Conservation (phyloP, 2,113 vertebrate genomes). For the Paramormyrops kingsleyae region DNA sequence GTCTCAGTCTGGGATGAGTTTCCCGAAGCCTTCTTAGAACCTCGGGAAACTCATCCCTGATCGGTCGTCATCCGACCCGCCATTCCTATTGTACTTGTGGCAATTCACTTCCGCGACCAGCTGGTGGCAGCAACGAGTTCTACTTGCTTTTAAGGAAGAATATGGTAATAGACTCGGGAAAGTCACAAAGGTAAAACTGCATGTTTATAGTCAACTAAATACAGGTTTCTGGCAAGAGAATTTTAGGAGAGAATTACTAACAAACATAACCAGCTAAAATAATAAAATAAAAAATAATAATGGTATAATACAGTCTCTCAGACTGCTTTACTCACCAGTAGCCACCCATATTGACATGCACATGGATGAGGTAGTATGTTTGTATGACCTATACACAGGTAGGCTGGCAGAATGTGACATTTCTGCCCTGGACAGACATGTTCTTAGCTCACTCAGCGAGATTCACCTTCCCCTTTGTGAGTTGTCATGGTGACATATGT, state of each 20-base stretch:
- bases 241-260: background rate
- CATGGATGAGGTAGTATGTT: background rate
- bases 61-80: background rate
- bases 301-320: background rate
- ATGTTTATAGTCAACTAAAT: background rate
- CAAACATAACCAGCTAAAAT: background rate
- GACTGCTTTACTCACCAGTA: background rate
- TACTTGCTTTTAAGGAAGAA: background rate
- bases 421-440: background rate
- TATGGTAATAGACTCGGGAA: background rate
- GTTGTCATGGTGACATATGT: background rate
- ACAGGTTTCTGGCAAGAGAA: background rate
- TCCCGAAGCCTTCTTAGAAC: too few relatives aligned
- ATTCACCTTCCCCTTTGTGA: background rate
- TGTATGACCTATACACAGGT: background rate
- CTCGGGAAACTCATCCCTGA: too few relatives aligned
- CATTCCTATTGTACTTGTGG: background rate
- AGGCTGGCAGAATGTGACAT: background rate
- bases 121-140: background rate
- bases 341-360: background rate
- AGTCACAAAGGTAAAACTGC: background rate
- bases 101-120: background rate
- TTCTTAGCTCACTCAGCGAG: background rate
- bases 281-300: background rate
- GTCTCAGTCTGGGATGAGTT: background rate